phyloP scores from a whole-genome alignment of 2,888 invertebrate species.

The Ypsolopha scabrella region DNA sequence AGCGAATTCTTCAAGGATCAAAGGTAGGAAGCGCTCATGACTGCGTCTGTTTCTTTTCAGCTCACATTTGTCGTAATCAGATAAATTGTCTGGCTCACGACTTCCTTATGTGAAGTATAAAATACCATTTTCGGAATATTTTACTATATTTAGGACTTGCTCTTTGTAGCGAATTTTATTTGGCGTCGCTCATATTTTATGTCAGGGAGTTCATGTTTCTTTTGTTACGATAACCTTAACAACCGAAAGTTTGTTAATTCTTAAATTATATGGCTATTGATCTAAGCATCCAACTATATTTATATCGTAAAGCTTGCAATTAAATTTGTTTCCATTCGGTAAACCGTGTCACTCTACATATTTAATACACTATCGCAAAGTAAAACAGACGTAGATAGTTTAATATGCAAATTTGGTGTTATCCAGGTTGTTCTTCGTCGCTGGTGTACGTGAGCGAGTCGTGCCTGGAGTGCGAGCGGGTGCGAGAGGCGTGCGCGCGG shows the following conservation, averaged over 20 bases:
- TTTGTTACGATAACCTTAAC: constrained; percentile 2
- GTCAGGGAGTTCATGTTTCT: constrained; percentile 7
- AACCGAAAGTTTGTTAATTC: neutral
- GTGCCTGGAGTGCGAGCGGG: constrained; percentile 61
- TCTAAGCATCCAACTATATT: too few species aligned
- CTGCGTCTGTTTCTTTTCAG: constrained; percentile 47
- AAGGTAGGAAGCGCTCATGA: constrained; percentile 29
- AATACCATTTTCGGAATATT: constrained; percentile 25
- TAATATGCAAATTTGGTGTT: too few species aligned
- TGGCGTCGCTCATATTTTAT: constrained; percentile 8
- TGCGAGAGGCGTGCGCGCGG: constrained; percentile 61
- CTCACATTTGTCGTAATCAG: constrained; percentile 44
- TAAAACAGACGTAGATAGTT: too few species aligned
- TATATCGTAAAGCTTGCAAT: too few species aligned
- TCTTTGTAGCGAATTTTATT: constrained; percentile 9
- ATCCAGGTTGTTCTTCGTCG: constrained; percentile 47
- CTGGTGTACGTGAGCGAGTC: constrained; percentile 58
- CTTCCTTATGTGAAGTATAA: constrained; percentile 35
- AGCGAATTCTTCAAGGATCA: constrained; percentile 44
- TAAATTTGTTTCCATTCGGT: too few species aligned
- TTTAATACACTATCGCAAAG: too few species aligned
- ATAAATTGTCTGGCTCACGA: constrained; percentile 41
- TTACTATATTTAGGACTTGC: constrained; percentile 19
- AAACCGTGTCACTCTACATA: too few species aligned
- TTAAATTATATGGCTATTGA: too few species aligned